Conservation (phyloP, 2,888 invertebrate genomes). For the Aspidapion aeneum region DNA sequence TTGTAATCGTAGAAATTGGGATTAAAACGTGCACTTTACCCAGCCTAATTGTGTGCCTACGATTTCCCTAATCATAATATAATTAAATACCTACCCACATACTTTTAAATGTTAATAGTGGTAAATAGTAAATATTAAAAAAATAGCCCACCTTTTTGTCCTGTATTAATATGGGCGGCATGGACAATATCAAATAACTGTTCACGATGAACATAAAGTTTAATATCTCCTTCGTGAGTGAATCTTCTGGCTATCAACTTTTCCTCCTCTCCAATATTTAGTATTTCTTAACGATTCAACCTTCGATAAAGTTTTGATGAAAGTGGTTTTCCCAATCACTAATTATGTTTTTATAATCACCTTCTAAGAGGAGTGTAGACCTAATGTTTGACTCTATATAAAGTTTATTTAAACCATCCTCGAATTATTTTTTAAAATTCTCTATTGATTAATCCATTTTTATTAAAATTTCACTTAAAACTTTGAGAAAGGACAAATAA, state of each 20-base stretch:
- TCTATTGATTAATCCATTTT: background rate
- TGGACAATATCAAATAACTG: background rate
- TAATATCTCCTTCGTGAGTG: constrained; percentile 3
- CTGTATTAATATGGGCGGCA: background rate
- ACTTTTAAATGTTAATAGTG: background rate
- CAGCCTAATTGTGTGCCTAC: too few species aligned
- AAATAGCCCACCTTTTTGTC: background rate
- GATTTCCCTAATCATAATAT: background rate
- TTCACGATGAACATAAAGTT: constrained; percentile 1
- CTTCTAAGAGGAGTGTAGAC: background rate
- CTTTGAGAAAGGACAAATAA: too few species aligned
- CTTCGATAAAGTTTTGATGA: background rate
- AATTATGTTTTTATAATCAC: background rate
- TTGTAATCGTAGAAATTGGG: too few species aligned
- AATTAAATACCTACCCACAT: background rate
- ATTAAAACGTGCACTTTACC: too few species aligned
- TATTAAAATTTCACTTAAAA: too few species aligned
- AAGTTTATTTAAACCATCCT: background rate
- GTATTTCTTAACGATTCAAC: background rate
- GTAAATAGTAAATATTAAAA: background rate
- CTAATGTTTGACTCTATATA: background rate
- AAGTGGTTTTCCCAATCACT: background rate
- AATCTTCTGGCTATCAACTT: constrained; percentile 5
- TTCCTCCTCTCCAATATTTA: background rate
- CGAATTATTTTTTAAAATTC: background rate